Evolutionary conservation across 2,113 vertebrate genomes (phyloP).

Genomic region (Callipepla californica): DNA sequence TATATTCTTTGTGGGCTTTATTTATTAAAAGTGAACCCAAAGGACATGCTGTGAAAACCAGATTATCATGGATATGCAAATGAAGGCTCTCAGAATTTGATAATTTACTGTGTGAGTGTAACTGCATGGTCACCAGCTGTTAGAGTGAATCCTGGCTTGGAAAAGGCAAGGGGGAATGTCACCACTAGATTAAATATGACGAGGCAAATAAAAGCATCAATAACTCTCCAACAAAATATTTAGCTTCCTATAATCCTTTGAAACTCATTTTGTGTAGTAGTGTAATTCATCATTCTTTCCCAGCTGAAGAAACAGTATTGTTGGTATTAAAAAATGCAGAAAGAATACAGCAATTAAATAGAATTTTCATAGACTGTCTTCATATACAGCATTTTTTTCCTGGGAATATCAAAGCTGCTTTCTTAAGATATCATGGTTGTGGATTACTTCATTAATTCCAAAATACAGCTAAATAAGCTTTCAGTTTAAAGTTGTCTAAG

Average conservation of each 20-base stretch:
- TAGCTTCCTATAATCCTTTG: neutral
- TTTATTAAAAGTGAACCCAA: neutral
- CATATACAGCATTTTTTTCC: neutral
- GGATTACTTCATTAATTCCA: neutral
- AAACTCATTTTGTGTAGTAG: neutral
- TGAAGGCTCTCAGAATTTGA: neutral
- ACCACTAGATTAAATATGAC: neutral
- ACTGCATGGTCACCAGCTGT: conserved; percentile 23
- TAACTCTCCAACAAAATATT: neutral
- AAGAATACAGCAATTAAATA: neutral
- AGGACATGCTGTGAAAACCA: neutral
- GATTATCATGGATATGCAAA: neutral
- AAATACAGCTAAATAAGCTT: neutral
- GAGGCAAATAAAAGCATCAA: neutral
- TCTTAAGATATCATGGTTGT: neutral
- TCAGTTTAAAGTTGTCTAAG: neutral
- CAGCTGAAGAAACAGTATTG: neutral
- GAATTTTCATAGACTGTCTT: neutral
- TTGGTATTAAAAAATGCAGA: neutral
- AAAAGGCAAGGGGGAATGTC: neutral
- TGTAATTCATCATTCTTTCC: neutral
- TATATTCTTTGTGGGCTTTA: neutral
- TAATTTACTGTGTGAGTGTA: conserved; percentile 7
- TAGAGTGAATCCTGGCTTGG: neutral
- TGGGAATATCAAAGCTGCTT: neutral